Base-by-base conservation (phyloP, 2,797 vertebrate species). In the Muscicapa striata region DNA sequence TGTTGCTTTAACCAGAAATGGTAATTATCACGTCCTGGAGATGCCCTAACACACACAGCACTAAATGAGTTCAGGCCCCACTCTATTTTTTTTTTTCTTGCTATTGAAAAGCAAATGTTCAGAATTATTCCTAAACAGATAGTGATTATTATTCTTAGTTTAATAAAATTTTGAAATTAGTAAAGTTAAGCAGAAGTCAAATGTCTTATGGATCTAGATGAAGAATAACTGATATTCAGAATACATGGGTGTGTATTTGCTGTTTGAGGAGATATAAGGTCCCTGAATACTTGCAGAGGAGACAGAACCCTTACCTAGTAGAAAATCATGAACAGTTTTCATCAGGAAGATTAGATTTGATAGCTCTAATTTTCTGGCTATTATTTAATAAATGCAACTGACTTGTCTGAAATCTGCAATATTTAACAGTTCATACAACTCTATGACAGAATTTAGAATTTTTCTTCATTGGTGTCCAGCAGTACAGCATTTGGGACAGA, bases 371-470 rank as follows among this genome's bases (percentile, higher is more conserved):
- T 91, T 87, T 52, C 61, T 84, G 41, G 11, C 14, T 48, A 1
- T 48, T 75, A 45, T 52, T 55, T 66, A 34, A 45, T 79, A 51
- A 93, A 67, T 17, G 3, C 40, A 70, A 30, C n/a, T 95, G 96
- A 98, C 98, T 98, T 98, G 97, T 94, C 97, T 97, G 95, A 98
- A 99, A 79, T 98, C 97, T 18, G 96, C 96, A 46, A 97, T 58
- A 3, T 93, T 96, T 63, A 98, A 89, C 3, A 95, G 91, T 45
- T 98, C 98, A 0, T 94, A 10, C 63, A 86, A 1, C 8, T 79
- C 76, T 73, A 20, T 98, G 97, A 10, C 41, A 97, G 18, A 90
- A 77, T 79, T 98, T 95, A 86, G 98, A 98, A 3, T 89, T 92
- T n/a, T 86, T 76, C 36, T 98, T 97, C 95, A 98, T 94, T 9